phyloP scores from a whole-genome alignment of 2,797 vertebrate genomes.

The Otolemur crassicaudatus region DNA sequence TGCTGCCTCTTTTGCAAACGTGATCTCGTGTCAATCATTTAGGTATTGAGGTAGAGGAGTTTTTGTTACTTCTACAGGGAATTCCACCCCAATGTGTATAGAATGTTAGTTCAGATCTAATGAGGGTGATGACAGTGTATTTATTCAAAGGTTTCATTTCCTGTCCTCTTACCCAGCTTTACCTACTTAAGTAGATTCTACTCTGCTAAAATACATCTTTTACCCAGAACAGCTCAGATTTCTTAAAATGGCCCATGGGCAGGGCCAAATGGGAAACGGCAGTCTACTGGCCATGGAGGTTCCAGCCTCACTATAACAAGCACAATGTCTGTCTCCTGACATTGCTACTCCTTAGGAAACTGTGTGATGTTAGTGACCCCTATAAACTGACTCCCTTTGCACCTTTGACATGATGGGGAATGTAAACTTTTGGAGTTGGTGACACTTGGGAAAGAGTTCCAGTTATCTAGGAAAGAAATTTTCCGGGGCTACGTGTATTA shows the following conservation, averaged over 20 bases:
- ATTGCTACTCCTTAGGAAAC: neutral
- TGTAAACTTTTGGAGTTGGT: neutral
- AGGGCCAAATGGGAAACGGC: neutral
- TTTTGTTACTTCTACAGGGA: constrained; percentile 53
- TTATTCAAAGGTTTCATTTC: neutral
- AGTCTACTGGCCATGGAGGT: neutral
- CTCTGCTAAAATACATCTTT: neutral
- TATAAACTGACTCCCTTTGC: neutral
- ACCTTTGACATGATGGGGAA: neutral
- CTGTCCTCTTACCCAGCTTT: neutral
- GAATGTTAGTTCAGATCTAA: neutral
- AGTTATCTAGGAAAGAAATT: neutral
- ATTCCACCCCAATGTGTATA: constrained; percentile 2
- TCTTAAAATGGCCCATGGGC: neutral
- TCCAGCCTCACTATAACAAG: neutral
- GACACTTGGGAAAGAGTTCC: neutral
- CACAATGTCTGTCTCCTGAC: neutral
- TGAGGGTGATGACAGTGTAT: neutral
- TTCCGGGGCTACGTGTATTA: neutral
- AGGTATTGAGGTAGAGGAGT: constrained; percentile 6
- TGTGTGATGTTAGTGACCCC: neutral
- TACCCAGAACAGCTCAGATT: neutral
- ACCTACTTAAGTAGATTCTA: neutral
- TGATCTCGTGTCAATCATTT: neutral
- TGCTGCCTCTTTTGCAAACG: constrained; percentile 62